Evolutionary conservation across 1,140 invertebrate species (phyloP), one percentile per base, ranked within the genome.

Genomic region (Drosophila erecta): DNA sequence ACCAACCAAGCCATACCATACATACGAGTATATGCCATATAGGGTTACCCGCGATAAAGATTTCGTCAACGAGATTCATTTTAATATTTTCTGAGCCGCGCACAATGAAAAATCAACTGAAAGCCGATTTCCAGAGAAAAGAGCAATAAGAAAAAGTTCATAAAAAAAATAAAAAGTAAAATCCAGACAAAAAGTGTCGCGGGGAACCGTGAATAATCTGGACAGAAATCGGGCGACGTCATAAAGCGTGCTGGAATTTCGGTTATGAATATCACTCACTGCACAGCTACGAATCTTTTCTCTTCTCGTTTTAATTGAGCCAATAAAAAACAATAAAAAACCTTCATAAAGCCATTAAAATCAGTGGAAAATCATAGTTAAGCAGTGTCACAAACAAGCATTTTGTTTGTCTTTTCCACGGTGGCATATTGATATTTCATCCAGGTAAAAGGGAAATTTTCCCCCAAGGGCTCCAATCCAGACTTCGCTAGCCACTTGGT

Each of bases 161-260:
- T 30, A 50, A 50, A 79, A 71, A 64, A 15, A 50, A 49, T 72
- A 60, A 51, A 33, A 12, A 20, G 20, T 20, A 24, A 38, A 47
- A 53, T 46, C 8, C 24, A 37, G 49, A 66, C 43, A 62, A 62
- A 61, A 57, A 71, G 49, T 62, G 38, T 65, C 54, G 44, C 64
- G 27, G 27, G 33, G 57, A 38, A 51, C 59, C 27, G 37, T 76
- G 71, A 66, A 75, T 75, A 75, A 76, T 76, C 72, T 66, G 60
- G 47, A 66, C 71, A 65, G 54, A 76, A 65, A 75, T 75, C 70
- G 46, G 60, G 46, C 72, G 40, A 86, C 83, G 83, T 87, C 83
- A 87, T 89, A 83, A 87, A 89, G 83, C 83, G 83, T 87, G 83
- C 72, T 89, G 83, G 83, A 87, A 87, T 87, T 86, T 87, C 55